Percentiles rank a stretch among this genome's conserved stretches.
Conservation (phyloP, 64 coral and sea anemone species). For the Cladopsammia gracilis region DNA sequence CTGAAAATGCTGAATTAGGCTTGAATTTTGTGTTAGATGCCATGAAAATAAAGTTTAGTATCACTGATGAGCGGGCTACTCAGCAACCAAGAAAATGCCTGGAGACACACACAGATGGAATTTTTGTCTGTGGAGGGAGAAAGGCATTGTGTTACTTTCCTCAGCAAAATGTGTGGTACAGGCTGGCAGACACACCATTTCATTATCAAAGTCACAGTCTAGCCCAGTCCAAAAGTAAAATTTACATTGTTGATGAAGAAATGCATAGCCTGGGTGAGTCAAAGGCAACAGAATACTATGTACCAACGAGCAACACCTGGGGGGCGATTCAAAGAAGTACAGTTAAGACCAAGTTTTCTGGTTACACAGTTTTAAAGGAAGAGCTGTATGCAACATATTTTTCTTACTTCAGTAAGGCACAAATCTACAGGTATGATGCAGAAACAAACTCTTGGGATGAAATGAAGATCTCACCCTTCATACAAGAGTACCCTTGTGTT, state of each 20-base stretch:
- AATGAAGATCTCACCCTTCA: neutral
- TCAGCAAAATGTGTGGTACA: neutral
- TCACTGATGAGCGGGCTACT: neutral
- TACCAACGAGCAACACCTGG: neutral
- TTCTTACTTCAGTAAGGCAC: neutral
- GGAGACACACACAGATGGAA: neutral
- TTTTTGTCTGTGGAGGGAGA: constrained; percentile 1
- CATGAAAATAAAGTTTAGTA: neutral
- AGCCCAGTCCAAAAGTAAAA: neutral
- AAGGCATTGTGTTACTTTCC: neutral
- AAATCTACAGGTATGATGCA: neutral
- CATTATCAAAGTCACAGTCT: neutral
- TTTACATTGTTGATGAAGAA: neutral
- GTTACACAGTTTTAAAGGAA: neutral
- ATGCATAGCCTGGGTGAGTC: neutral
- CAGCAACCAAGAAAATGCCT: neutral
- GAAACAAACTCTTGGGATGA: neutral
- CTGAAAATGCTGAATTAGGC: neutral
- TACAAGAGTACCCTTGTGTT: neutral
- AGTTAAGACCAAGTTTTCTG: neutral
- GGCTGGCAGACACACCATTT: neutral
- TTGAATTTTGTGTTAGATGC: neutral
- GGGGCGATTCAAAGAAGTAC: neutral
- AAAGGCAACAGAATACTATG: neutral
- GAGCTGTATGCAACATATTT: neutral